These are phyloP conservation scores for Drosophila neocordata DNA, from an alignment of 1,140 invertebrate genomes.

Conservation along the genomic window DNA sequence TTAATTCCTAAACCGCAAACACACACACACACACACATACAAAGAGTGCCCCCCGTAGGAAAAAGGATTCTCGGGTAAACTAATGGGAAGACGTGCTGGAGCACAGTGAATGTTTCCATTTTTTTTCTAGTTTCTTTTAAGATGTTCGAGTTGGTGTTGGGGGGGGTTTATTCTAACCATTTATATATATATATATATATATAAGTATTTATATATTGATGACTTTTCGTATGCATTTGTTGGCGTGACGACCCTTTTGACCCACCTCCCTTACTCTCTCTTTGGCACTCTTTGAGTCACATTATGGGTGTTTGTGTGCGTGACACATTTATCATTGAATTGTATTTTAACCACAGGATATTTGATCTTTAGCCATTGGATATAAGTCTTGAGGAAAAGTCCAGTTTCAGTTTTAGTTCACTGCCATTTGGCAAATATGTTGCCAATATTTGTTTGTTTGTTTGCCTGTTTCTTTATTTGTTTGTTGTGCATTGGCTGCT, in stretches of 20 bases:
- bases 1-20: slow-evolving; percentile 74
- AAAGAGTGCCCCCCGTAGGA: slow-evolving; percentile 23
- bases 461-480: slow-evolving; percentile 17
- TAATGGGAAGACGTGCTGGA: slow-evolving; percentile 12
- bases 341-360: slow-evolving; percentile 80
- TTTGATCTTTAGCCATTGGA: slow-evolving; percentile 80
- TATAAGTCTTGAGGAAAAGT: slow-evolving; percentile 48
- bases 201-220: slow-evolving; percentile 28
- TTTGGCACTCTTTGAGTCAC: not conserved
- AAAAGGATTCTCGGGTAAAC: slow-evolving; percentile 22
- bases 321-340: slow-evolving; percentile 78
- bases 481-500: slow-evolving; percentile 41
- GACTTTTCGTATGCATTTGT: slow-evolving; percentile 31
- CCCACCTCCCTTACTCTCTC: slow-evolving; percentile 6
- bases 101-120: not conserved
- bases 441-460: slow-evolving; percentile 13
- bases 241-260: slow-evolving; percentile 33
- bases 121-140: not conserved
- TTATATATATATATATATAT: too few species aligned
- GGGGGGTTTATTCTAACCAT: not conserved
- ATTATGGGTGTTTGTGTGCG: slow-evolving; percentile 60
- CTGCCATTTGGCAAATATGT: slow-evolving; percentile 49
- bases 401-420: slow-evolving; percentile 17
- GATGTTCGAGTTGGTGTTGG: not conserved
- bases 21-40: slow-evolving; percentile 30